Conservation (phyloP, 2,113 vertebrate genomes). For the Corapipo altera region DNA sequence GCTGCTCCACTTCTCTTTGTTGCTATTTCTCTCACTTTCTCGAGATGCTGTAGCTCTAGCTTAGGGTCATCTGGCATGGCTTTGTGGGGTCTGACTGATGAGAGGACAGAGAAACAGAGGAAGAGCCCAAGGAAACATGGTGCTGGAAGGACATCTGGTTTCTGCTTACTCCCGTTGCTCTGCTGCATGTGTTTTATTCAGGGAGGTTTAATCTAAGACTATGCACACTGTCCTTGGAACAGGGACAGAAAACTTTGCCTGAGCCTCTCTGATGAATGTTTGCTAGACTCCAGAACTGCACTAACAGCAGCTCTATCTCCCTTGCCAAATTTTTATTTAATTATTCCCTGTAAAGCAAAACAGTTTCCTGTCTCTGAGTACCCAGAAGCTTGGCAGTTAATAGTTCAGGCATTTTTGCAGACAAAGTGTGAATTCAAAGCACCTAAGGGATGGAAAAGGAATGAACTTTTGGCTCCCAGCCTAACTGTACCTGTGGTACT, state of each 20-base stretch:
- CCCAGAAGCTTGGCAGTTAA: slow-evolving; percentile 32
- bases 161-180: not conserved
- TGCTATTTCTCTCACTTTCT: not conserved
- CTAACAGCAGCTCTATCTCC: not conserved
- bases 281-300: not conserved
- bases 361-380: slow-evolving; percentile 19
- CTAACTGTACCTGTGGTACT: not conserved
- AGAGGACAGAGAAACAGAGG: not conserved
- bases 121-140: not conserved
- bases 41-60: not conserved
- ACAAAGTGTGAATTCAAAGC: not conserved
- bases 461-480: not conserved
- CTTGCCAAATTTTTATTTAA: slow-evolving; percentile 39
- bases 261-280: not conserved
- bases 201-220: not conserved
- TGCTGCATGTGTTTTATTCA: not conserved
- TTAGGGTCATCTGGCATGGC: not conserved
- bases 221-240: not conserved
- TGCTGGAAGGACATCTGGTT: not conserved
- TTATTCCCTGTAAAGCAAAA: slow-evolving; percentile 24
- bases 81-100: not conserved
- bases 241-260: not conserved
- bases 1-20: not conserved
- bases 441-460: not conserved
- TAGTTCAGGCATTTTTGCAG: slow-evolving; percentile 13